A percentile compares a stretch with the other conserved stretches of the same genome.
These are phyloP conservation scores for Erebia palarica DNA, from an alignment of 2,888 invertebrate genomes.

Conservation along the genomic window DNA sequence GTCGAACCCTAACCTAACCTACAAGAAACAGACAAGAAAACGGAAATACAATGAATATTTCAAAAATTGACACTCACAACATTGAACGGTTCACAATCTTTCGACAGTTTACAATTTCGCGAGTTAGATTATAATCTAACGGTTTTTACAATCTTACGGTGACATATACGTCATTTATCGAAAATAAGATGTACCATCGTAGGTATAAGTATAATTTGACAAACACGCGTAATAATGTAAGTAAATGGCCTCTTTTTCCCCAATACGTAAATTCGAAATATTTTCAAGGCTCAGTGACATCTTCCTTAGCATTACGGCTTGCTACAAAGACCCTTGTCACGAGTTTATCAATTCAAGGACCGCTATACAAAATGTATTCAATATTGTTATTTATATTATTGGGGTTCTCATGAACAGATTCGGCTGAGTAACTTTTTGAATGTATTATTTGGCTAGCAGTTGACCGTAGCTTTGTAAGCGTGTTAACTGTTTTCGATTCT, in stretches of 20 bases:
- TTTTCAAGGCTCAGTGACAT: conserved; percentile 23
- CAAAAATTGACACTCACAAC: too few relatives aligned
- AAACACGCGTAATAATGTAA: conserved; percentile 17
- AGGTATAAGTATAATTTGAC: conserved; percentile 4
- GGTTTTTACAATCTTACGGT: too few relatives aligned
- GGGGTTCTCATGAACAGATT: conserved; percentile 12
- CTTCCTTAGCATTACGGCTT: conserved; percentile 24
- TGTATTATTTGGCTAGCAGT: neutral
- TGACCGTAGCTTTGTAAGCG: neutral
- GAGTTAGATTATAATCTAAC: too few relatives aligned
- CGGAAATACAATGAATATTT: too few relatives aligned
- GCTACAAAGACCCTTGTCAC: conserved; percentile 24
- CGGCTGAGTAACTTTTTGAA: conserved; percentile 7
- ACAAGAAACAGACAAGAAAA: too few relatives aligned
- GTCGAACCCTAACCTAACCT: too few relatives aligned
- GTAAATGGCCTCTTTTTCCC: conserved; percentile 13
- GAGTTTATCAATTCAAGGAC: conserved; percentile 21
- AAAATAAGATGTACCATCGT: neutral
- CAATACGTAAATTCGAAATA: conserved; percentile 13
- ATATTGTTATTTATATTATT: conserved; percentile 25
- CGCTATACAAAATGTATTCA: conserved; percentile 16
- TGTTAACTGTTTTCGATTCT: neutral
- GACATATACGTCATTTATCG: neutral
- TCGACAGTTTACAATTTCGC: too few relatives aligned
- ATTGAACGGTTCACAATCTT: too few relatives aligned